Base-by-base conservation (phyloP, 1,140 invertebrate genomes). In the Oryzaephilus surinamensis region DNA sequence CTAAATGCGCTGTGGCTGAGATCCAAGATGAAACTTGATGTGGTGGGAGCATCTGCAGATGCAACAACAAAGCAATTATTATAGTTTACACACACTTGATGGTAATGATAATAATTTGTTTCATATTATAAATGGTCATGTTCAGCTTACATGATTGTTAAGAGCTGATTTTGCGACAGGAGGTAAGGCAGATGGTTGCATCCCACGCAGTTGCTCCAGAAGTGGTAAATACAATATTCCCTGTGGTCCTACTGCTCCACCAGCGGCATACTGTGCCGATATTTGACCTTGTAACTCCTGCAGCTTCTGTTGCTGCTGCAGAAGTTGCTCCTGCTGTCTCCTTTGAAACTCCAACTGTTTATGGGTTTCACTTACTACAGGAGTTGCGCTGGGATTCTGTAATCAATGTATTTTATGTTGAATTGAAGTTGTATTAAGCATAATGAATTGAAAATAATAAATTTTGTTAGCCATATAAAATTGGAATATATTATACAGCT, bases 181-280 rank as follows among this genome's bases (percentile, higher is more conserved):
- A 10, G 52, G 47, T 23, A 51, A 38, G 20, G 29, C 43, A 7
- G 50, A 19, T 12, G 40, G 48, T 15, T 55, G 62, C 34, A 61
- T 36, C 18, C 55, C 60, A 36, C 65, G 54, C 8, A 70, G 48
- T 37, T 72, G 70, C 45, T 74, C 73, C 40, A 74, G 50, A 37
- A 74, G 64, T 8, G 72, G 72, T 23, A 74, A 55, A 41, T 72
- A 70, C 62, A 74, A 69, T 31, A 73, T 58, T 29, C 63, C 61
- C 41, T 28, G 65, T 11, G 48, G 46, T n/a, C 49, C 47, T 6
- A 57, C 50, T n/a, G n/a, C n/a, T 6, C 54, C 55, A 14, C 44
- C 37, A 30, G 50, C 50, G 5, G 54, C 46, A 48, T 62, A 62
- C 29, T 62, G 58, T 7, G 60, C 56, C 15, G 50, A 50, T 31